Evolutionary conservation across 2,113 vertebrate species (phyloP), one percentile per base, ranked within the genome.

Genomic region (Carlito syrichta): DNA sequence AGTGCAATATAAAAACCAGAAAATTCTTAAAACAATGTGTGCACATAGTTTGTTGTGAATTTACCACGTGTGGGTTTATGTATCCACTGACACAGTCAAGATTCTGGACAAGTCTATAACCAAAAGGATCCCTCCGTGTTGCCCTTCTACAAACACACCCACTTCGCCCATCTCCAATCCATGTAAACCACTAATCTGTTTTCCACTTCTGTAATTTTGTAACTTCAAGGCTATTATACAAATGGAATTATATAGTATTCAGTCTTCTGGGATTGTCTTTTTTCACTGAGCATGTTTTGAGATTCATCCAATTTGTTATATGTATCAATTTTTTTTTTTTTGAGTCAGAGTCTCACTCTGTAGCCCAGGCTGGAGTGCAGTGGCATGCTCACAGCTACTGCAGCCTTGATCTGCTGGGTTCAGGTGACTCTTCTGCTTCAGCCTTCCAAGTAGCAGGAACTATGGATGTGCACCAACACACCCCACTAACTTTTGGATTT

Each of bases 211-310:
- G 4, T 73, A 85, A 77, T 81, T 71, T 95, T 35, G 43, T 86
- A 56, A 93, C 78, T 94, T 96, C 43, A 93, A 91, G 63, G 93
- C 63, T 86, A 74, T 81, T 73, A 87, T 62, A 40, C 27, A 96
- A 93, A 83, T 58, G 20, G 43, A 81, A 92, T 84, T 93, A 84
- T 66, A 92, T 30, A 71, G 30, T 63, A 48, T 52, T 7, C 84
- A 86, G 89, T 56, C 82, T 91, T 89, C 78, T 27, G 32, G 50
- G 32, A 78, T 74, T 91, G 38, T 13, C 56, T 92, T 82, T 91
- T 95, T 89, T 90, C 68, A 91, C 68, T 83, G 17, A 86, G 73
- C 60, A 48, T 48, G 86, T 66, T 40, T 86, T 83, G 73, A 93
- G 43, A 95, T 78, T 94, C 50, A 83, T 89, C 78, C 66, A 86